phyloP scores from a whole-genome alignment of 2,797 vertebrate genomes.

The Cyprinella venusta region DNA sequence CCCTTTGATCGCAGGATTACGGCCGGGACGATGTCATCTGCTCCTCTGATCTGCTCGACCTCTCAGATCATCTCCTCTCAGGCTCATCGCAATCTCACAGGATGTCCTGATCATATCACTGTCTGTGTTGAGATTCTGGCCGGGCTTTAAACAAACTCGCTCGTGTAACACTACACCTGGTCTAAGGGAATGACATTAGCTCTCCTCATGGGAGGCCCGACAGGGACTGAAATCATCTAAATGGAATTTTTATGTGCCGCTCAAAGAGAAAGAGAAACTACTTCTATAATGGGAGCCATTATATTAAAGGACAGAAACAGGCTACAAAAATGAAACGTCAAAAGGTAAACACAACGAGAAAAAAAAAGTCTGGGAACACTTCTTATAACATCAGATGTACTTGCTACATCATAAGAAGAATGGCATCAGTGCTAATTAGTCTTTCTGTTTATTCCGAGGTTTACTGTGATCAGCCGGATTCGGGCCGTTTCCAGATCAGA shows the following conservation, averaged over 20 bases:
- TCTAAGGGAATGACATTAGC: slow-evolving; percentile 54
- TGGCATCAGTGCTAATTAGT: too few relatives aligned
- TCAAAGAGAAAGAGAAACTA: slow-evolving; percentile 19
- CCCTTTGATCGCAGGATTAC: slow-evolving; percentile 74
- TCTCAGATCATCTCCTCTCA: slow-evolving; percentile 63
- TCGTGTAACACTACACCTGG: slow-evolving; percentile 57
- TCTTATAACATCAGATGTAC: too few relatives aligned
- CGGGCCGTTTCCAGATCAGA: too few relatives aligned
- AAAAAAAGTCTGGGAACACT: background rate
- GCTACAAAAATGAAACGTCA: background rate
- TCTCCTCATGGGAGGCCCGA: slow-evolving; percentile 44
- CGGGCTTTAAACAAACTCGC: slow-evolving; percentile 55
- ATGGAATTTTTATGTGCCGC: background rate
- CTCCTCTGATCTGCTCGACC: slow-evolving; percentile 62
- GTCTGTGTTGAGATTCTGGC: slow-evolving; percentile 42
- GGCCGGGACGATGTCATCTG: slow-evolving; percentile 54
- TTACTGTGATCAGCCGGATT: too few relatives aligned
- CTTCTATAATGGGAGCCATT: background rate
- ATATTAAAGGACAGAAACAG: background rate
- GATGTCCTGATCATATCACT: slow-evolving; percentile 63
- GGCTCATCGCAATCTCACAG: slow-evolving; percentile 60
- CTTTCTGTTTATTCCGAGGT: too few relatives aligned
- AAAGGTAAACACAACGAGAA: background rate
- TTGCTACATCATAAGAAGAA: too few relatives aligned
- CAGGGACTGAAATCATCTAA: background rate